Base-by-base conservation (phyloP, 2,797 vertebrate genomes). In the Clangula hyemalis region DNA sequence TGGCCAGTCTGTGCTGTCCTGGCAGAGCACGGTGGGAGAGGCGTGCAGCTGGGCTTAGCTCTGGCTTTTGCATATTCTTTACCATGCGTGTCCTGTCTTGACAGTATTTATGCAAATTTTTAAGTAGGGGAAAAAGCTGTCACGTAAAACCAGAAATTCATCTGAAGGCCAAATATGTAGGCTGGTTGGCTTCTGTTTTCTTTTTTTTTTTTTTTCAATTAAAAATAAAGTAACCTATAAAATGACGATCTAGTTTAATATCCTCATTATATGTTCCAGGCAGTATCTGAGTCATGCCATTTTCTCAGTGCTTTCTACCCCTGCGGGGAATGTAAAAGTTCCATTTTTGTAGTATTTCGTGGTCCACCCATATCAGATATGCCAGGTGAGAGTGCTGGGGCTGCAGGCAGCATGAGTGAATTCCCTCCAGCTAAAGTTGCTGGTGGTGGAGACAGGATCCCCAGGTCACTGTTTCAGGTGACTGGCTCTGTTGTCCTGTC, bases 91-190 rank as follows among this genome's bases (percentile, higher is more conserved):
- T 91, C 80, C 41, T 60, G 71, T 97, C 97, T 96, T 97, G 96
- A 96, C 62, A 64, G 86, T 73, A 80, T 95, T 94, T 94, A 95
- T 94, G 89, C 94, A 94, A 97, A 95, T 96, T 92, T 94, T 87
- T 91, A 94, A 95, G 82, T 85, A 86, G 86, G 93, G 94, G 84
- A 95, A 93, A 88, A 96, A 93, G 93, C 88, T 94, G 95, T 95
- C 95, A 94, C 4, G 2, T 93, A 96, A 93, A 96, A 85, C 87
- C 91, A 94, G 92, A 96, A 95, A 94, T 30, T 89, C 73, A 72
- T 93, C 79, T 18, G 21, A 95, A 87, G 94, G 94, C 97, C 94
- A 97, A 95, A 68, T 94, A 94, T 94, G 94, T 95, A 96, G 93
- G 94, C 79, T 96, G 94, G 80, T 89, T 96, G 81, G 91, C 90